Evolutionary conservation across 2,888 invertebrate genomes (phyloP), one percentile per base, ranked within the genome.

Genomic region (Cylloceria caligata): DNA sequence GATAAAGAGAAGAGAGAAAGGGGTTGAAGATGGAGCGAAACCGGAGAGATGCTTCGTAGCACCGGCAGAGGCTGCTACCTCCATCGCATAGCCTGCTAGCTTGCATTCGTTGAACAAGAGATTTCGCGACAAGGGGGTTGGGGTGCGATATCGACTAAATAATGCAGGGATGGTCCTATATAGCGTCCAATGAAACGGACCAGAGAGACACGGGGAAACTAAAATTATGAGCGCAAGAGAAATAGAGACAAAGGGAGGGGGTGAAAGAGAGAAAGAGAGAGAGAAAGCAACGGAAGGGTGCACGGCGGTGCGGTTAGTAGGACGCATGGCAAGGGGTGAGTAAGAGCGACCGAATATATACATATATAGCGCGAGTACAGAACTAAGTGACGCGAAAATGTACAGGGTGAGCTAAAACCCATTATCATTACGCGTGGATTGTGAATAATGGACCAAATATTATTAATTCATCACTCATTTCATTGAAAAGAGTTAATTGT

Each of bases 141-240:
- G 81, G 85, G 87, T 85, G 87, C 87, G 86, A 88, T 89, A 89
- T 89, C 85, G 88, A 87, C 88, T 89, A 88, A 90, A 90, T 90
- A 89, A 89, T 90, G 88, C 88, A 88, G 84, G 84, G 82, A 78
- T 74, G 74, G 72, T 83, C 81, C 83, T 85, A 47, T 69, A 75
- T 5, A n/a, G 45, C 45, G 74, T 71, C 71, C 75, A 72, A 71
- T 79, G 76, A 79, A 52, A 42, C 27, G 67, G 42, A 42, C 47
- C 34, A 24, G 30, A 21, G 19, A 73, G 24, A 71, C 21, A 62
- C 52, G 52, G 55, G 42, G 45, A 21, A 52, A 62, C 30, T 30
- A 11, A 5, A 34, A 30, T 60, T 16, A 16, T 13, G 21, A 16
- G 16, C 0, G 55, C 13, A 27, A 24, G 55, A 27, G 21, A 79